Evolutionary conservation across 1,140 invertebrate species (phyloP).

Genomic region (Nasonia longicornis): DNA sequence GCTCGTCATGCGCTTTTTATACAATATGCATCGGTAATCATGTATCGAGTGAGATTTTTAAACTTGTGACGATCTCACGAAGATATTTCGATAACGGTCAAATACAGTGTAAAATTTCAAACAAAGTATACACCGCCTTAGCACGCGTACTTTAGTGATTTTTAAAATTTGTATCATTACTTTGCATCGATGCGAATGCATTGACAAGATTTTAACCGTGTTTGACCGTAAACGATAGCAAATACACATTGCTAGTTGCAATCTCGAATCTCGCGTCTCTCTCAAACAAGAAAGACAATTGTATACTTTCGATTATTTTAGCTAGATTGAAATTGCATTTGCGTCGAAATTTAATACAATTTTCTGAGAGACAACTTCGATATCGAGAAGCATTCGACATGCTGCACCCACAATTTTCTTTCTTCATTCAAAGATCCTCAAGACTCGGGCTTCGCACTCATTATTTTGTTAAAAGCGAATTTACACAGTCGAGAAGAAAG

Average conservation of each 20-base stretch:
- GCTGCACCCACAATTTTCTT: slow-evolving; percentile 32
- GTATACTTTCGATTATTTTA: slow-evolving; percentile 13
- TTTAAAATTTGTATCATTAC: not conserved
- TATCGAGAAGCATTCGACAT: slow-evolving; percentile 32
- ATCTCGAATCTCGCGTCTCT: slow-evolving; percentile 5
- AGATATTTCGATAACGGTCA: not conserved
- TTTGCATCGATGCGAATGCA: not conserved
- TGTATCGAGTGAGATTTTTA: slow-evolving; percentile 21
- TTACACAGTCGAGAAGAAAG: slow-evolving; percentile 22
- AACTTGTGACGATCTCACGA: slow-evolving; percentile 12
- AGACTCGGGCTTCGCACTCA: slow-evolving; percentile 1
- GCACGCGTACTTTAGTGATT: not conserved
- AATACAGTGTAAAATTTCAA: not conserved
- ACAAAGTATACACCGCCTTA: not conserved
- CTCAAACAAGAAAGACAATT: not conserved
- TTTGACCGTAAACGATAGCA: not conserved
- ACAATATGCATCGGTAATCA: slow-evolving; percentile 38
- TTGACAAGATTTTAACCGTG: not conserved
- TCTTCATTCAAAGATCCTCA: not conserved
- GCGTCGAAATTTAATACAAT: not conserved
- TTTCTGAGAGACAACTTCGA: not conserved
- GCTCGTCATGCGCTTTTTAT: slow-evolving; percentile 48
- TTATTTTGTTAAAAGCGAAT: slow-evolving; percentile 33
- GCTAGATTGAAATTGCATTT: not conserved
- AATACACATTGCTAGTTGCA: slow-evolving; percentile 15